A percentile compares a stretch with the other conserved stretches of the same genome.
These are phyloP conservation scores for Caenorhabditis uteleia DNA, from an alignment of 2,888 invertebrate species.

Conservation along the genomic window DNA sequence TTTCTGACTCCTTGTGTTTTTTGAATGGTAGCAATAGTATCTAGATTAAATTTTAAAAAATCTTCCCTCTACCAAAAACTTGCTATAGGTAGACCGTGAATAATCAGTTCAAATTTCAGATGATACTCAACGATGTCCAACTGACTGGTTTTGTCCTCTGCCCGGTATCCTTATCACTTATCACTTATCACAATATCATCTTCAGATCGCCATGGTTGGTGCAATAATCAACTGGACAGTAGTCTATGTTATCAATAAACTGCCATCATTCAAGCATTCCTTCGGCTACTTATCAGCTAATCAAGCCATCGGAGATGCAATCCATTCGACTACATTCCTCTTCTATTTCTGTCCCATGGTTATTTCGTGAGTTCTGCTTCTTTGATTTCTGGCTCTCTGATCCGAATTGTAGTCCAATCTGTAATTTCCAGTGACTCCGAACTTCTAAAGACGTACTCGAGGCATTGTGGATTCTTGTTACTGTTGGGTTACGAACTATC, in stretches of 20 bases:
- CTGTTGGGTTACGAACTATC: no score
- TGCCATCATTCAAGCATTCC: no score
- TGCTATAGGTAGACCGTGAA: neutral
- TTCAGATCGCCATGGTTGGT: no score
- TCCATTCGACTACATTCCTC: no score
- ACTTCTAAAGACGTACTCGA: conserved; percentile 8
- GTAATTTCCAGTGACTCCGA: conserved; percentile 8
- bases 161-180: conserved; percentile 8
- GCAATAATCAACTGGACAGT: no score
- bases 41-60: neutral
- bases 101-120: neutral
- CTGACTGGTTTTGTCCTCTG: conserved; percentile 20
- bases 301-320: no score
- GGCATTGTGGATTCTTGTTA: conserved; percentile 19
- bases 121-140: conserved; percentile 22
- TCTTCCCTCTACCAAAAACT: neutral
- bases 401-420: conserved; percentile 10
- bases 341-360: no score
- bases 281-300: no score
- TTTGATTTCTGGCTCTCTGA: conserved; percentile 11
- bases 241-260: no score
- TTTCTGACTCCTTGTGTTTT: no score
- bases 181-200: conserved; percentile 9
- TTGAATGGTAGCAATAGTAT: no score
- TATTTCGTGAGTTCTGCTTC: conserved; percentile 7